Conservation (phyloP, 2,113 vertebrate genomes). For the Rousettus leschenaultii region DNA sequence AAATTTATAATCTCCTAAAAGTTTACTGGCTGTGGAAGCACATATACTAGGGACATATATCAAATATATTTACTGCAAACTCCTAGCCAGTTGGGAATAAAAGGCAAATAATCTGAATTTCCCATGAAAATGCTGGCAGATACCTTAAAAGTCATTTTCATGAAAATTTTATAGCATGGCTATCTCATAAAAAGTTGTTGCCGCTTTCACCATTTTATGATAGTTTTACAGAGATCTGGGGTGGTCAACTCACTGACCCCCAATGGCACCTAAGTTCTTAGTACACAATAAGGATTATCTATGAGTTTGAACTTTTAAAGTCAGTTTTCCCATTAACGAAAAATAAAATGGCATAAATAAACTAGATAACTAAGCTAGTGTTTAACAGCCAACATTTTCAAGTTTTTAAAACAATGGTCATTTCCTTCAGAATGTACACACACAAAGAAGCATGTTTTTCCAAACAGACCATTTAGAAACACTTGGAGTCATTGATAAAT, state of each 20-base stretch:
- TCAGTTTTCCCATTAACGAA: not conserved
- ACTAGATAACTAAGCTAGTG: not conserved
- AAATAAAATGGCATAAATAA: not conserved
- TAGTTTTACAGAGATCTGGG: constrained; percentile 56
- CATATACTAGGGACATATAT: not conserved
- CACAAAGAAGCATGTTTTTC: not conserved
- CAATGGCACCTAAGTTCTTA: not conserved
- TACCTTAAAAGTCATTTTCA: constrained; percentile 41
- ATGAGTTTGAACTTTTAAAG: not conserved
- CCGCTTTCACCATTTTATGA: constrained; percentile 51
- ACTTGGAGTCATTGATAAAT: not conserved
- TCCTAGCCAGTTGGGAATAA: constrained; percentile 38
- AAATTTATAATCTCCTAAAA: constrained; percentile 44
- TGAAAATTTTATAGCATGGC: constrained; percentile 44
- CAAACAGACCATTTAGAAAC: not conserved
- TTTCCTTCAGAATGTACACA: not conserved
- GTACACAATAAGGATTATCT: not conserved
- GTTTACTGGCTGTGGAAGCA: constrained; percentile 21
- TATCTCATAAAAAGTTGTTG: constrained; percentile 47
- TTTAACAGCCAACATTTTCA: not conserved
- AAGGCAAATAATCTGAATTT: constrained; percentile 38
- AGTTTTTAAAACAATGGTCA: not conserved
- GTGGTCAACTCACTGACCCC: constrained; percentile 38
- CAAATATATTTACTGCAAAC: constrained; percentile 20
- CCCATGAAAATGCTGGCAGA: constrained; percentile 55